Conservation (phyloP, 2,113 vertebrate genomes). For the Pithys albifrons region DNA sequence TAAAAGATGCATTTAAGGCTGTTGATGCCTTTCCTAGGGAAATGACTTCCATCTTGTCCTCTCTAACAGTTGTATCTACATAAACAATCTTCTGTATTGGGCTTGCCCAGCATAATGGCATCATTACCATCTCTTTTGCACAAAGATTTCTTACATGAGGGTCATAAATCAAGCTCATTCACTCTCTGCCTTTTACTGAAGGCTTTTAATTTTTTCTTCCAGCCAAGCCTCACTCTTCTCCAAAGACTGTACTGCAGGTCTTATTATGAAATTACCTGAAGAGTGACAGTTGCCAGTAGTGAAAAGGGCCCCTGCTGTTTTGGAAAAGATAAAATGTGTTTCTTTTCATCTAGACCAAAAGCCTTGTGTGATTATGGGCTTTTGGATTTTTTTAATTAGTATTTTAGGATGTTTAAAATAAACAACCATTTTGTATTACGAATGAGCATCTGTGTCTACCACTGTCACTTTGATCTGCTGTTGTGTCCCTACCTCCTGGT, state of each 20-base stretch:
- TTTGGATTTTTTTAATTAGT: background rate
- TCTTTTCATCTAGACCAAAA: background rate
- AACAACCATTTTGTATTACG: background rate
- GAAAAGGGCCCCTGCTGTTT: background rate
- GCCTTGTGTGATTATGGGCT: background rate
- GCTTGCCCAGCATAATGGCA: background rate
- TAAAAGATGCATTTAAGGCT: background rate
- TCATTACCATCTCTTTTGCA: slow-evolving; percentile 18
- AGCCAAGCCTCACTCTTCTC: background rate
- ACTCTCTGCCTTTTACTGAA: background rate
- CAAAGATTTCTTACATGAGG: slow-evolving; percentile 1
- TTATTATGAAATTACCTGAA: slow-evolving; percentile 3
- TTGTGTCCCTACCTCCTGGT: background rate
- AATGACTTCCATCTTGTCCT: background rate
- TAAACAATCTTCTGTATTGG: background rate
- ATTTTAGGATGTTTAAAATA: background rate
- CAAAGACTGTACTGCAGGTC: background rate
- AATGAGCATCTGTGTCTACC: background rate
- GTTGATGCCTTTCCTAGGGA: slow-evolving; percentile 22
- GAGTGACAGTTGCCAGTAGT: background rate
- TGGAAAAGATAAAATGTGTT: background rate
- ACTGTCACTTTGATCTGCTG: background rate
- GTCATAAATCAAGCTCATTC: slow-evolving; percentile 43
- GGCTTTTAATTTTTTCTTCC: background rate
- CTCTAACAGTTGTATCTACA: background rate